A percentile compares a stretch with the other conserved stretches of the same genome.
These are phyloP conservation scores for Pachyuromys duprasi DNA, from an alignment of 2,797 vertebrate species.

Conservation along the genomic window DNA sequence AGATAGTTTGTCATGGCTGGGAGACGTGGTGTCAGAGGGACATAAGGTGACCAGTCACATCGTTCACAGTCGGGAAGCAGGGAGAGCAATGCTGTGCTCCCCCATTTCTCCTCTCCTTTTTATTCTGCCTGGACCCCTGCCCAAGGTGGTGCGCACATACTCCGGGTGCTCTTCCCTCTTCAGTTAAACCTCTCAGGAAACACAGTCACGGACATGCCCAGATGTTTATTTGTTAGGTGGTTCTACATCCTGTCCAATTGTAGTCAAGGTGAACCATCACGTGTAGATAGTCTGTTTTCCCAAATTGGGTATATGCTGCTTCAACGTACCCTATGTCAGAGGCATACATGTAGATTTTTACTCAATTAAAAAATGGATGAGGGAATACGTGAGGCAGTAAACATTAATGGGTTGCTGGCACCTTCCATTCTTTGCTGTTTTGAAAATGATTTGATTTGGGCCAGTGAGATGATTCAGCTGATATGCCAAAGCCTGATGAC, in stretches of 20 bases:
- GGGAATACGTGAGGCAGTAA: neutral
- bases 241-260: neutral
- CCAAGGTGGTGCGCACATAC: neutral
- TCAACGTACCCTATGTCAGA: neutral
- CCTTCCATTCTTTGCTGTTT: neutral
- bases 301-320: neutral
- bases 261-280: neutral
- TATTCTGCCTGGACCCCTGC: too few relatives aligned
- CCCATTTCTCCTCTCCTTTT: neutral
- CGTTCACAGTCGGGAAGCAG: neutral
- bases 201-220: neutral
- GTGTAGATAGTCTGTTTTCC: neutral
- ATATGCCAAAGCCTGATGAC: neutral
- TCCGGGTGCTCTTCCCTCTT: neutral
- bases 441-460: neutral
- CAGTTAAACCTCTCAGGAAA: neutral
- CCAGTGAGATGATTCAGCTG: neutral
- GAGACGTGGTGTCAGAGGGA: neutral
- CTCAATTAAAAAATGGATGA: neutral
- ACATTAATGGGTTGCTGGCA: neutral
- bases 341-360: rapidly evolving
- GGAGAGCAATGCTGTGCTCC: neutral
- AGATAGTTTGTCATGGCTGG: neutral
- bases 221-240: neutral
- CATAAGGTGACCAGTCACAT: neutral